Evolutionary conservation across 2,888 invertebrate genomes (phyloP).

Genomic region (Alloplasta piceator): DNA sequence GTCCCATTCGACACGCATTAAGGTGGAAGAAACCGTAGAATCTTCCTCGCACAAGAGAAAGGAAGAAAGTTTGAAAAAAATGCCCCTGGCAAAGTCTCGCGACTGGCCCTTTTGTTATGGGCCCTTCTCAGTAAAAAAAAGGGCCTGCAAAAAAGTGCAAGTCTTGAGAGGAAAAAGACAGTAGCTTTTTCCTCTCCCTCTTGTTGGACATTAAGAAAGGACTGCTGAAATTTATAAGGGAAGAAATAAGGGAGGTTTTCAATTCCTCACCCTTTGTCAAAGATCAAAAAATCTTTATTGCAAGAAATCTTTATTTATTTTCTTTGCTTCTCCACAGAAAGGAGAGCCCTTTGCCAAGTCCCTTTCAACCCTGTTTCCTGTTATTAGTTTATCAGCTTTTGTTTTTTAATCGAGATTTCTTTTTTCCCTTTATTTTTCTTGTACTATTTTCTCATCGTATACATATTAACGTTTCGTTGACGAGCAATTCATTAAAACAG

Average conservation of each 20-base stretch:
- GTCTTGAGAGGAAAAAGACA: not conserved
- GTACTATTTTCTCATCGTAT: not conserved
- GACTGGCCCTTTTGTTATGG: constrained; percentile 42
- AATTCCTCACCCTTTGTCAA: no score
- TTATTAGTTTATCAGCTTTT: not conserved
- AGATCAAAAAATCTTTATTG: no score
- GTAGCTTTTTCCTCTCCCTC: no score
- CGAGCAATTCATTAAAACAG: constrained; percentile 57
- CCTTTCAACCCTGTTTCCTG: not conserved
- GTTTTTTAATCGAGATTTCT: not conserved
- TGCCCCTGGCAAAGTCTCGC: constrained; percentile 17
- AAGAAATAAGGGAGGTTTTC: no score
- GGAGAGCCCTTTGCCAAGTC: not conserved
- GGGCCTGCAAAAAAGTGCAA: not conserved
- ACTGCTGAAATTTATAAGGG: no score
- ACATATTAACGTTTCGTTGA: constrained; percentile 28
- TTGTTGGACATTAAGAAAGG: no score
- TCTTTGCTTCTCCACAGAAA: not conserved
- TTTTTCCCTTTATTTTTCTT: not conserved
- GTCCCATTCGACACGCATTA: constrained; percentile 57
- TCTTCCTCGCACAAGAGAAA: not conserved
- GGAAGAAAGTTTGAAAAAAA: not conserved
- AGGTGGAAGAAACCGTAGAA: constrained; percentile 19
- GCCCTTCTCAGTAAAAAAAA: not conserved
- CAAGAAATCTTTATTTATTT: not conserved